Evolutionary conservation across 2,113 vertebrate genomes (phyloP), one percentile per base, ranked within the genome.

Genomic region (Phaetusa simplex): DNA sequence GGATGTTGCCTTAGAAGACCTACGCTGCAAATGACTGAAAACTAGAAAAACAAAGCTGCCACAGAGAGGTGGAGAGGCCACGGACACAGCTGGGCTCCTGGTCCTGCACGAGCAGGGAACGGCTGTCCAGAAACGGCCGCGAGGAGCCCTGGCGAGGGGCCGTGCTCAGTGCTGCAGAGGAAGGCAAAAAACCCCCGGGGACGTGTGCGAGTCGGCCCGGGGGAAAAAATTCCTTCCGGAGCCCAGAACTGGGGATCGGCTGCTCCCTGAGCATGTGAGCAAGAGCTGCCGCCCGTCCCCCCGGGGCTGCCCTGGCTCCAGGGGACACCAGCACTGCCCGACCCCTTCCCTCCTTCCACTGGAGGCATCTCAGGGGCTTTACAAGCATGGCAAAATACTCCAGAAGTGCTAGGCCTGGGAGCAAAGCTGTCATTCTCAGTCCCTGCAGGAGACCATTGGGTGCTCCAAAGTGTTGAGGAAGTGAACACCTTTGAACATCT

Each of bases 211-310:
- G 0, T 26, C 36, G 77, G 26, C 12, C 47, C 3, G 0, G 22
- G 16, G 69, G 19, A 26, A 65, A 79, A 64, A 20, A 8, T 7
- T 65, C n/a, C 29, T 61, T 73, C 55, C 69, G 65, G 58, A 47
- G 11, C 36, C 50, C 78, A 72, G 5, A 26, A 42, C 10, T 47
- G 61, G 40, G 1, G 3, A 40, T 52, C 4, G 8, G 15, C 34
- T 73, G 15, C 65, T 55, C 40, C 49, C 45, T 73, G 84, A 77
- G 59, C 49, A 32, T 3, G 10, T 32, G 77, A 81, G 36, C 81
- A 34, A 27, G 13, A 10, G 14, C 12, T 84, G 58, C 18, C 0
- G 3, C 17, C 40, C 0, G 0, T 27, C 2, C 20, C 29, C 15
- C 14, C 4, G 13, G 5, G 5, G 11, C 58, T 86, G 19, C 56